Evolutionary conservation across 2,888 invertebrate species (phyloP).

Genomic region (Bugula neritina): DNA sequence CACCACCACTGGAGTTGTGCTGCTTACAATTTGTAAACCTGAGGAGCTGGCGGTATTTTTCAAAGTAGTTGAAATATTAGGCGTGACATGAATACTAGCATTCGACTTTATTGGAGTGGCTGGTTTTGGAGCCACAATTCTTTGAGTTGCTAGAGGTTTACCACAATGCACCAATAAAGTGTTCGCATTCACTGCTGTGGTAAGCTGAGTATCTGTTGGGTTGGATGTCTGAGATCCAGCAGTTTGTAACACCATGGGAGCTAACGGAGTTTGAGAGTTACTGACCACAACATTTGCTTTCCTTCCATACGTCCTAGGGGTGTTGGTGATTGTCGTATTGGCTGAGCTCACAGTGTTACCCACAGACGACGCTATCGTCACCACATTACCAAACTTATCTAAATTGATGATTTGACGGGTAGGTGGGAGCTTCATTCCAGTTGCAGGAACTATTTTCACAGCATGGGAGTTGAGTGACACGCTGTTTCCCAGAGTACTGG

Average conservation of each 20-base stretch:
- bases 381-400: constrained; percentile 13
- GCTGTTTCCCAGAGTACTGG: not conserved
- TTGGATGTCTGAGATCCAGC: not conserved
- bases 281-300: not conserved
- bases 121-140: not conserved
- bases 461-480: not conserved
- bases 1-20: not conserved
- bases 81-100: not conserved
- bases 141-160: not conserved
- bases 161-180: not conserved
- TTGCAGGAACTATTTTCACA: not conserved
- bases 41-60: not conserved
- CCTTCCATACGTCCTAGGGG: not conserved
- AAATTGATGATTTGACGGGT: not conserved
- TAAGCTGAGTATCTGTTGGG: not conserved
- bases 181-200: not conserved
- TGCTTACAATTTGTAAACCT: not conserved
- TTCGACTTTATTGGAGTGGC: not conserved
- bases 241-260: not conserved
- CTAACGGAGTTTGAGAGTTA: not conserved
- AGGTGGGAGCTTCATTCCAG: not conserved
- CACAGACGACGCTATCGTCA: not conserved
- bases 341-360: not conserved
- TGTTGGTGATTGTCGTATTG: not conserved
- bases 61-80: not conserved